Evolutionary conservation across 2,797 vertebrate genomes (phyloP).

Genomic region (Typhlichthys subterraneus): DNA sequence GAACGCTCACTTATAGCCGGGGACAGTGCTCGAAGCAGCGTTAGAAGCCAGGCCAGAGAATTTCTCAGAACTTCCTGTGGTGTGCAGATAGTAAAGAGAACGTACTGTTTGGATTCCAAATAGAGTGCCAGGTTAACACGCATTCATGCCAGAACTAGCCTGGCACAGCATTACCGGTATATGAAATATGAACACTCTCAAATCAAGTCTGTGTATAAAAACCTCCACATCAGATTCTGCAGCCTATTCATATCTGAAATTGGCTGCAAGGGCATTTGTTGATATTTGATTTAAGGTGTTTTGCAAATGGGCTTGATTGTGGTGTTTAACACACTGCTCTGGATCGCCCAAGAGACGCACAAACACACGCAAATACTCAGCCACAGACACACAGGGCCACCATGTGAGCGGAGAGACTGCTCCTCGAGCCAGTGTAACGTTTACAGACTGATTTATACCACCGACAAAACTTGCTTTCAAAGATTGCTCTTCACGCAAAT

Average conservation of each 20-base stretch:
- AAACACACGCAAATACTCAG: conserved; percentile 45
- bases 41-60: conserved; percentile 22
- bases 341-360: conserved; percentile 60
- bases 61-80: conserved; percentile 37
- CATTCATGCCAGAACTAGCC: conserved; percentile 22
- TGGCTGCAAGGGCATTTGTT: conserved; percentile 50
- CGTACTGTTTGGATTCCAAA: conserved; percentile 35
- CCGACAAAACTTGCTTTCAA: conserved; percentile 77
- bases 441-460: conserved; percentile 73
- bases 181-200: conserved; percentile 58
- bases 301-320: conserved; percentile 75
- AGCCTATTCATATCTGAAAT: conserved; percentile 59
- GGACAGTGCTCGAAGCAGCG: conserved; percentile 11
- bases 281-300: conserved; percentile 68
- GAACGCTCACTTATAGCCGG: conserved; percentile 22
- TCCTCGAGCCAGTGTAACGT: conserved; percentile 69
- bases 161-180: conserved; percentile 34
- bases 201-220: conserved; percentile 51
- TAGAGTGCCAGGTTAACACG: conserved; percentile 46
- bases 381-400: conserved; percentile 67
- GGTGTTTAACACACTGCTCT: conserved; percentile 62
- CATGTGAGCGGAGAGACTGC: conserved; percentile 64
- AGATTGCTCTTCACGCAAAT: conserved; percentile 75
- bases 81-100: conserved; percentile 42
- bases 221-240: conserved; percentile 27